phyloP scores from a whole-genome alignment of 2,797 vertebrate species.

The Chelon auratus region DNA sequence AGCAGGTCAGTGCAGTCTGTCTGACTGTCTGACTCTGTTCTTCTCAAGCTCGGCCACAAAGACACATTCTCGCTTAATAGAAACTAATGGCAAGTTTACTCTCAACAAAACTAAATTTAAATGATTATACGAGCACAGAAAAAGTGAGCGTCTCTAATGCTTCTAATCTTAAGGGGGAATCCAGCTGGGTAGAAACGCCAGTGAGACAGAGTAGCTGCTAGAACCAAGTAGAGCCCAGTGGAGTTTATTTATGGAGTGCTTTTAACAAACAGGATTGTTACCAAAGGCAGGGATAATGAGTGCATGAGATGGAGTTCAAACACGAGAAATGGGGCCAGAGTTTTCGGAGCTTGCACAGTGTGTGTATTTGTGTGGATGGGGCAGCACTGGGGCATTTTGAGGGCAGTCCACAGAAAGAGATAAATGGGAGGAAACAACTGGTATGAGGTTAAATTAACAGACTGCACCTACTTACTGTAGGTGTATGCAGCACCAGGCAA shows the following conservation, averaged over 20 bases:
- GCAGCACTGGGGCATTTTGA: neutral
- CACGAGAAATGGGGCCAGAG: slow-evolving; percentile 11
- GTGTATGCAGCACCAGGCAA: too few species aligned
- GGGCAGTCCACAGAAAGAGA: neutral
- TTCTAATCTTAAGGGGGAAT: slow-evolving; percentile 4
- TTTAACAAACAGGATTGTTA: slow-evolving; percentile 27
- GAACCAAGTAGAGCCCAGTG: slow-evolving; percentile 6
- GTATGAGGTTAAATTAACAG: neutral
- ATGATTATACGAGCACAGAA: slow-evolving; percentile 23
- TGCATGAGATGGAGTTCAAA: slow-evolving; percentile 13
- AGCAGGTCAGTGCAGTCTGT: slow-evolving; percentile 27
- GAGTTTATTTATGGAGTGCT: slow-evolving; percentile 38
- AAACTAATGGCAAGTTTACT: slow-evolving; percentile 37
- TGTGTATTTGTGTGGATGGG: slow-evolving; percentile 17
- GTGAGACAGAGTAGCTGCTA: neutral
- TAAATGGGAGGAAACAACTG: neutral
- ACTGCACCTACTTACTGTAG: neutral
- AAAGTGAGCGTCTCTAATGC: slow-evolving; percentile 8
- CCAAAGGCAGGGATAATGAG: slow-evolving; percentile 22
- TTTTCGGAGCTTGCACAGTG: neutral
- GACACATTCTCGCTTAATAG: slow-evolving; percentile 24
- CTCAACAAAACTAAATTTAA: slow-evolving; percentile 24
- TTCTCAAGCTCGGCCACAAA: slow-evolving; percentile 21
- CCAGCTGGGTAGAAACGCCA: neutral
- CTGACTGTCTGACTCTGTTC: slow-evolving; percentile 51